Conservation (phyloP, 2,888 invertebrate genomes). For the Tryphoninae sp. region DNA sequence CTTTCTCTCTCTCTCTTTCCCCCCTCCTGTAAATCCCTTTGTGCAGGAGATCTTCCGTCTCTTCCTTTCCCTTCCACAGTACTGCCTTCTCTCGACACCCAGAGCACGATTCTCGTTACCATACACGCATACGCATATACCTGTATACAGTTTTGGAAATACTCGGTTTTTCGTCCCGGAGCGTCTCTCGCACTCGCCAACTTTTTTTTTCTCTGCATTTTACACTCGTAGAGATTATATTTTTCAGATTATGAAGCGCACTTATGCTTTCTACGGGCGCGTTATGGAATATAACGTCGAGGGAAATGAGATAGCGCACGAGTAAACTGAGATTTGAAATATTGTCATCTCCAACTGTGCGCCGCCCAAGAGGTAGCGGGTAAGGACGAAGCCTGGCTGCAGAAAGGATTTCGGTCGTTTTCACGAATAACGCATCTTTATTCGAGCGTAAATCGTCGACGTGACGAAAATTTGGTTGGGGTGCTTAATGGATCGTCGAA, state of each 20-base stretch:
- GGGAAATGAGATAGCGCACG: too few relatives aligned
- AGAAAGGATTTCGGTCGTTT: too few relatives aligned
- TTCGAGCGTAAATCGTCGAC: too few relatives aligned
- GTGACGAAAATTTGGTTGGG: too few relatives aligned
- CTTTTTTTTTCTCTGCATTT: background rate
- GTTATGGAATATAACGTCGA: background rate
- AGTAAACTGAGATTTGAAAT: too few relatives aligned
- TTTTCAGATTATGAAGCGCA: background rate
- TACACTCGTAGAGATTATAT: background rate
- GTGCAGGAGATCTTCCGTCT: background rate
- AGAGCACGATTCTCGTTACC: slow-evolving; percentile 16
- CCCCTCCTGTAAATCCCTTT: background rate
- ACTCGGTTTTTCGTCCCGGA: slow-evolving; percentile 19
- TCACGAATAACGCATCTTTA: too few relatives aligned
- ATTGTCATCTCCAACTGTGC: too few relatives aligned
- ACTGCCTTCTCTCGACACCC: slow-evolving; percentile 31
- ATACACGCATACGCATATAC: slow-evolving; percentile 8
- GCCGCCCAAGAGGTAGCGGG: too few relatives aligned
- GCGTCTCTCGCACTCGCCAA: background rate
- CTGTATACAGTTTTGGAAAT: slow-evolving; percentile 51
- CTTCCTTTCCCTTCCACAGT: slow-evolving; percentile 10
- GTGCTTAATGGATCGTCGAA: too few relatives aligned
- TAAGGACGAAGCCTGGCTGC: too few relatives aligned
- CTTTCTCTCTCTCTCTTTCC: background rate
- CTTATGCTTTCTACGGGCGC: background rate